Evolutionary conservation across 64 coral and sea anemone genomes (phyloP).

Genomic region (Orbicella faveolata): DNA sequence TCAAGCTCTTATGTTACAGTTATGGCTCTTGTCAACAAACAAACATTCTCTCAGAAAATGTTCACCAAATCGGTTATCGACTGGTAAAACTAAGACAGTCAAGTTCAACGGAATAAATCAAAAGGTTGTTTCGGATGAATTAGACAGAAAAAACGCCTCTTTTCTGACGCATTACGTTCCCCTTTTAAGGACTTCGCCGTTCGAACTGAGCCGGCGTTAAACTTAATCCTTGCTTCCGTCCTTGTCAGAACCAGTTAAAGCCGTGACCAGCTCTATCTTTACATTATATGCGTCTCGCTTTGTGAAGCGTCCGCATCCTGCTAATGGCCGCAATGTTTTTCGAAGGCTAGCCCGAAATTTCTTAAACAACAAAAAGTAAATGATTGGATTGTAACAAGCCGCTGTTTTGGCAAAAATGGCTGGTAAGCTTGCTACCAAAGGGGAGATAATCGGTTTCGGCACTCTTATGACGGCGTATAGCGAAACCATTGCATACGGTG

Average conservation of each 20-base stretch:
- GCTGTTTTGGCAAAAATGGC: conserved; percentile 18
- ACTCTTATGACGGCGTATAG: background rate
- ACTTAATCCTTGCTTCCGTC: background rate
- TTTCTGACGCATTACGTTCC: no score
- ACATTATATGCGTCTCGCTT: background rate
- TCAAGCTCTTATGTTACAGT: no score
- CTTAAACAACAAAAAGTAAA: conserved; percentile 31
- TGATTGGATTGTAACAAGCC: conserved; percentile 18
- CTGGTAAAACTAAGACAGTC: no score
- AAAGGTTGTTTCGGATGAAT: no score
- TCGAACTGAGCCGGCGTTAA: no score
- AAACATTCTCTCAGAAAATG: no score
- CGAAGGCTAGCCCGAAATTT: conserved; percentile 5
- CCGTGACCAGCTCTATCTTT: background rate
- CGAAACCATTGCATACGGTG: conserved; percentile 12
- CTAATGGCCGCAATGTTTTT: background rate
- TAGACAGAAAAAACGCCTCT: no score
- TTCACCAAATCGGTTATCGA: no score
- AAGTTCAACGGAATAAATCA: no score
- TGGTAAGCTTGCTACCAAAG: background rate
- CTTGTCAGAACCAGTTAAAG: background rate
- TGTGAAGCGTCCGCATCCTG: background rate
- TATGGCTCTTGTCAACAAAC: no score
- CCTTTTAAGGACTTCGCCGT: no score
- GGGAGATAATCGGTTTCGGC: background rate